Evolutionary conservation across 2,113 vertebrate genomes (phyloP).

Genomic region (Panurus biarmicus): DNA sequence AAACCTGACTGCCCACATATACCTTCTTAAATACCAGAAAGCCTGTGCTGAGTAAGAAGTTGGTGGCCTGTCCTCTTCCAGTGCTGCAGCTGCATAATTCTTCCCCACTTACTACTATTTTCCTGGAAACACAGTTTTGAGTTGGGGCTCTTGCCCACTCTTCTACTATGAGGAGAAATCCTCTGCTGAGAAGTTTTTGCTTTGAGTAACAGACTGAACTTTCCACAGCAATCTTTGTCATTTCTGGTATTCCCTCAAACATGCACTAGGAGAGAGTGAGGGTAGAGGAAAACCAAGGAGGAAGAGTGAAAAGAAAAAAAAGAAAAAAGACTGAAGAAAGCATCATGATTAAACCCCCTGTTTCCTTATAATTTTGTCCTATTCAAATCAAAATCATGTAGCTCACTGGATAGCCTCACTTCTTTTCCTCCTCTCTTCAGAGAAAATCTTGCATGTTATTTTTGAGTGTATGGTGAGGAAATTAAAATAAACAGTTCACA

Average conservation of each 20-base stretch:
- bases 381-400: background rate
- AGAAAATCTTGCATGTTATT: background rate
- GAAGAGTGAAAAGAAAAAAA: background rate
- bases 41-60: background rate
- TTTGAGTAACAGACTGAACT: background rate
- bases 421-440: background rate
- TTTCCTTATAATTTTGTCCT: background rate
- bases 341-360: background rate
- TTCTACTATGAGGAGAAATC: background rate
- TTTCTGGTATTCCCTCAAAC: constrained; percentile 11
- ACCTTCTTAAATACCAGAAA: background rate
- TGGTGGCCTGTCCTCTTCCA: background rate
- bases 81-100: background rate
- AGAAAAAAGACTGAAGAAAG: background rate
- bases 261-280: accelerated
- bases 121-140: constrained; percentile 27
- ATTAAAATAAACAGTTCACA: background rate
- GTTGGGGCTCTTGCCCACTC: background rate
- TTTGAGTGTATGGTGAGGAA: background rate
- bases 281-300: background rate
- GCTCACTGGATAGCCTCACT: background rate
- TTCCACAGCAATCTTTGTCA: background rate
- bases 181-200: constrained; percentile 7
- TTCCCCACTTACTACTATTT: background rate
- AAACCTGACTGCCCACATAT: background rate